Conservation (phyloP, 2,888 invertebrate genomes). For the Drosophila fulvimacula region DNA sequence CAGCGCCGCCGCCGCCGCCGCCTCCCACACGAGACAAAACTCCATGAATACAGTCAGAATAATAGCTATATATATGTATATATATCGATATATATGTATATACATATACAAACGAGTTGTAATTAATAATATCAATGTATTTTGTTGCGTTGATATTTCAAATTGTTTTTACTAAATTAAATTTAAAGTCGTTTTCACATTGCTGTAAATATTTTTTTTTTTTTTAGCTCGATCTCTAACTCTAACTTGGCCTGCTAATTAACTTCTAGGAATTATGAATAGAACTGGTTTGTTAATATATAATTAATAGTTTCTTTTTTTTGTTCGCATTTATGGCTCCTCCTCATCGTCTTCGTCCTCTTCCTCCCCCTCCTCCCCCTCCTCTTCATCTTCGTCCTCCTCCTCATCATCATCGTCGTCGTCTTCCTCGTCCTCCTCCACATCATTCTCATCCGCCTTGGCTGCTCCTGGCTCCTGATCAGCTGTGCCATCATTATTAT, state of each 20-base stretch:
- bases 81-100: neutral
- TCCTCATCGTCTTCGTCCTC: slow-evolving; percentile 13
- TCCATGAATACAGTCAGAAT: slow-evolving; percentile 26
- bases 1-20: no score
- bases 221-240: slow-evolving; percentile 47
- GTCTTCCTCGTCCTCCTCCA: neutral
- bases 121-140: slow-evolving; percentile 31
- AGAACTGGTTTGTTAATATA: slow-evolving; percentile 33
- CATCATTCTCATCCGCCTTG: neutral
- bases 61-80: slow-evolving; percentile 3
- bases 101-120: slow-evolving; percentile 15
- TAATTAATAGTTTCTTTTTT: slow-evolving; percentile 27
- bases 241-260: slow-evolving; percentile 60
- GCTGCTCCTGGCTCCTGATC: slow-evolving; percentile 28
- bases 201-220: slow-evolving; percentile 28
- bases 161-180: slow-evolving; percentile 61
- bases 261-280: slow-evolving; percentile 35
- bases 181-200: slow-evolving; percentile 54
- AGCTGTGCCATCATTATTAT: slow-evolving; percentile 29
- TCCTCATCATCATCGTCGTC: slow-evolving; percentile 34
- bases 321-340: slow-evolving; percentile 15
- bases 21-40: neutral
- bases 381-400: slow-evolving; percentile 49
- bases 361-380: slow-evolving; percentile 9
- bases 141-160: slow-evolving; percentile 39